Percentiles rank a stretch among this genome's conserved stretches.
Evolutionary conservation across 2,113 vertebrate species (phyloP).

Genomic region (Pterocles orientalis): DNA sequence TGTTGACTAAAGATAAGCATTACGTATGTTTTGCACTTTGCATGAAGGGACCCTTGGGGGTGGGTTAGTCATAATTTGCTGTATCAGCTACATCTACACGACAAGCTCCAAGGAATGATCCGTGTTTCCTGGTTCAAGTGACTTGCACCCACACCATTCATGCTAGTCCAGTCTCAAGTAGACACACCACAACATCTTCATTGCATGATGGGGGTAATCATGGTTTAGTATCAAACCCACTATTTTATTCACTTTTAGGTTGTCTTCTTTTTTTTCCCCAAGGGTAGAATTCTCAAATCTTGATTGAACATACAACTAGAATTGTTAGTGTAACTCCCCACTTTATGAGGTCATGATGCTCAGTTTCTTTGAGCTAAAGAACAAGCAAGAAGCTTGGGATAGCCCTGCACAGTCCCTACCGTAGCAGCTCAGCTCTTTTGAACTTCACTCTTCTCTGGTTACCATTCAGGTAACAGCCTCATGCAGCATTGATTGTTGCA

Average conservation of each 20-base stretch:
- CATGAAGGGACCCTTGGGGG: neutral
- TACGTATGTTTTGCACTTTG: neutral
- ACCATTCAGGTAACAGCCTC: neutral
- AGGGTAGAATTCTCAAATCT: neutral
- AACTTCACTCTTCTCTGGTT: neutral
- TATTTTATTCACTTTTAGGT: neutral
- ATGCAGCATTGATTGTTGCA: neutral
- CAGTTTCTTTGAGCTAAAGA: neutral
- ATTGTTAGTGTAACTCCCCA: neutral
- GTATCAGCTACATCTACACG: neutral
- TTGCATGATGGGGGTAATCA: neutral
- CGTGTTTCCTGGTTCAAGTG: neutral
- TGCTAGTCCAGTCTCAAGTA: neutral
- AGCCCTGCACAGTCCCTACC: neutral
- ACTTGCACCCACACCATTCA: neutral
- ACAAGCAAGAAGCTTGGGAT: neutral
- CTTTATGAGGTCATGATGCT: neutral
- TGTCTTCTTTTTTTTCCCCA: neutral
- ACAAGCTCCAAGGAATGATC: neutral
- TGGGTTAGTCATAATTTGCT: neutral
- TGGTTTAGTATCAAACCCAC: neutral
- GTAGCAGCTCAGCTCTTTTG: neutral
- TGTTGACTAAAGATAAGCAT: neutral
- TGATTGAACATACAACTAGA: neutral
- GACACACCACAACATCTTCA: neutral